Base-by-base conservation (phyloP, 30 jellyfish, hydroid and myxozoan genomes). In the Pelagia noctiluca region DNA sequence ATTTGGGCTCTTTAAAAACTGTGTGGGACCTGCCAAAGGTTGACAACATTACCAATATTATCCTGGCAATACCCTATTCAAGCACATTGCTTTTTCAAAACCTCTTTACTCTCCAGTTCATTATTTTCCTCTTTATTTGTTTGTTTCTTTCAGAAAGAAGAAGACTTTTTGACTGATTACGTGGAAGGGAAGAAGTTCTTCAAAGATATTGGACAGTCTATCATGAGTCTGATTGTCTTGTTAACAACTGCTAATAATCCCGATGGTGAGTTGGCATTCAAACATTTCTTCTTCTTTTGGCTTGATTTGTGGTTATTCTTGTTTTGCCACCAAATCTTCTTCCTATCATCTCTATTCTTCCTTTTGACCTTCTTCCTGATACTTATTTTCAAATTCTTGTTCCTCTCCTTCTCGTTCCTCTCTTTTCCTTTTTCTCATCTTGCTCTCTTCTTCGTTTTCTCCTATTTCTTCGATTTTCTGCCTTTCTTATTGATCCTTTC, bases 221-320 rank as follows among this genome's bases (percentile, higher is more conserved):
- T 92, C 31, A 92, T 92, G 90, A 75, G 97, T 36, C 77, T 92
- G 2, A 67, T 85, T 72, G 92, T 92, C 32, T 61, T 92, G 32
- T 78, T 92, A 34, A 92, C 98, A 63, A 92, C 98, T 12, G 98
- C 98, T 37, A 92, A 92, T 63, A 92, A 92, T 48, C 98, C 98
- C 0, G 98, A 92, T 81, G 97, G 98, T 92, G 53, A 16, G 93
- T 60, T 18, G 19, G 22, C 18, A 25, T 25, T 10, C 77, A 63
- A 60, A 4, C 21, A n/a, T 60, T 60, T 60, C 72, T 60, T 26
- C 21, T 60, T 4, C 76, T 26, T 29, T 38, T 1, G 18, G 4
- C 2, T 11, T 33, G 22, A 16, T 0, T n/a, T 48, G 0, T 13
- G 2, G 38, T 25, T 1, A 2, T 73, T 4, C 12, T 21, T 3